phyloP scores from a whole-genome alignment of 2,888 invertebrate genomes.

The Rhodophaea formosa region DNA sequence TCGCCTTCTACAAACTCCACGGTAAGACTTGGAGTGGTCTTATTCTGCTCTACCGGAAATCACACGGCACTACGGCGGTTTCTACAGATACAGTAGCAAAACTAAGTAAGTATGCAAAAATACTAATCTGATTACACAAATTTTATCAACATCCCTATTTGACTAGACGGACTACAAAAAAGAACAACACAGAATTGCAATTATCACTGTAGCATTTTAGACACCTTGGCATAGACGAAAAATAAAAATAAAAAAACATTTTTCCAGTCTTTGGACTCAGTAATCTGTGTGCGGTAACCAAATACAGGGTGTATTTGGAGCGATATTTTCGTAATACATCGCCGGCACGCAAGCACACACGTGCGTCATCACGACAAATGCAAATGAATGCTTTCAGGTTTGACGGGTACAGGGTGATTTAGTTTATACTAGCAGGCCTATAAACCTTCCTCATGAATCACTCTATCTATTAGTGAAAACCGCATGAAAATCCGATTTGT shows the following conservation, averaged over 20 bases:
- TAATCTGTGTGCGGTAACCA: conserved; percentile 34
- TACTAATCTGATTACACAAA: not conserved
- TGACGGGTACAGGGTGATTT: conserved; percentile 56
- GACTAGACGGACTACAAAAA: not conserved
- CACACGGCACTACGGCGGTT: too few species aligned
- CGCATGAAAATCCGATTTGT: too few species aligned
- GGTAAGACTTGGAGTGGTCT: too few species aligned
- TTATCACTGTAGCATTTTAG: not conserved
- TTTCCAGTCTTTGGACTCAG: not conserved
- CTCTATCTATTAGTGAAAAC: too few species aligned
- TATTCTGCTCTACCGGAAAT: too few species aligned
- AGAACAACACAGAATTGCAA: not conserved
- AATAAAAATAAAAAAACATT: not conserved
- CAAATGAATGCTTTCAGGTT: conserved; percentile 73
- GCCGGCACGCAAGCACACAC: conserved; percentile 71
- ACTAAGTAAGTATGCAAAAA: not conserved
- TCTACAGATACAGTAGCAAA: too few species aligned
- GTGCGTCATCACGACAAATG: conserved; percentile 72
- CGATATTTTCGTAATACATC: conserved; percentile 58
- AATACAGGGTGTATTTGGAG: conserved; percentile 45
- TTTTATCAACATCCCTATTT: too few species aligned
- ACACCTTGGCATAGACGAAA: not conserved
- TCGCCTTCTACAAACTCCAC: too few species aligned
- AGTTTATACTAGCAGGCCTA: not conserved
- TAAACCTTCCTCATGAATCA: too few species aligned